A percentile compares a stretch with the other conserved stretches of the same genome.
Evolutionary conservation across 2,888 invertebrate species (phyloP).

Genomic region (Ypsolopha sequella): DNA sequence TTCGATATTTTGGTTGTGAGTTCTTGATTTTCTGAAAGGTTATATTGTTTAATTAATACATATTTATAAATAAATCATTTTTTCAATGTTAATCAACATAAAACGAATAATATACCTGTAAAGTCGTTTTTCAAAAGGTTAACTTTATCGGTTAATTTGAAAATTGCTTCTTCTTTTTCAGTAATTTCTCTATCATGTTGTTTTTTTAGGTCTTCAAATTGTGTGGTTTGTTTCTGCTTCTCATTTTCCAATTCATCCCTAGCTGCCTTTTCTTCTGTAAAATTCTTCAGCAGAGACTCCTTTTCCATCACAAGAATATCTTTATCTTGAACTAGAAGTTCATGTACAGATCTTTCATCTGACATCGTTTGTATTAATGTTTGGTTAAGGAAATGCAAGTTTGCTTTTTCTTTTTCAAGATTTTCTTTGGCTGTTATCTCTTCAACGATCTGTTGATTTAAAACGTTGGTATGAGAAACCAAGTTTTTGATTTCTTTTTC

Average conservation of each 20-base stretch:
- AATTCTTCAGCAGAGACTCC: slow-evolving; percentile 15
- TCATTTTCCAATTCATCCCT: slow-evolving; percentile 20
- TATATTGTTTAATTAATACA: neutral
- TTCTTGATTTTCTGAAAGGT: slow-evolving; percentile 21
- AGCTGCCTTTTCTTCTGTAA: slow-evolving; percentile 20
- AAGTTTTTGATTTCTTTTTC: slow-evolving; percentile 14
- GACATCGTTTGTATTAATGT: slow-evolving; percentile 9
- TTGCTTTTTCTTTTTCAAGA: slow-evolving; percentile 10
- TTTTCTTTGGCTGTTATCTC: slow-evolving; percentile 23
- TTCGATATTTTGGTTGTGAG: slow-evolving; percentile 13
- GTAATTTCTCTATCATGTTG: slow-evolving; percentile 10
- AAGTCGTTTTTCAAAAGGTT: slow-evolving; percentile 19
- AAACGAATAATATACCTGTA: slow-evolving; percentile 22
- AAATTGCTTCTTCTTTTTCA: too few species aligned
- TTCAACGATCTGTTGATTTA: slow-evolving; percentile 27
- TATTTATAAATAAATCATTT: neutral
- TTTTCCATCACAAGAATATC: neutral
- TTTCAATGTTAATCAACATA: neutral
- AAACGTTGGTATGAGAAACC: slow-evolving; percentile 17
- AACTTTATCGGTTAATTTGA: slow-evolving; percentile 12
- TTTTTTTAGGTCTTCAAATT: slow-evolving; percentile 16
- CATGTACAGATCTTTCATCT: slow-evolving; percentile 1
- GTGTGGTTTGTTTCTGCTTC: slow-evolving; percentile 12
- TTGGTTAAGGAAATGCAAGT: slow-evolving; percentile 10
- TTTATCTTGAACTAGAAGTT: slow-evolving; percentile 2